Conservation (phyloP, 2,797 vertebrate species). For the Scomberomorus guttatus region DNA sequence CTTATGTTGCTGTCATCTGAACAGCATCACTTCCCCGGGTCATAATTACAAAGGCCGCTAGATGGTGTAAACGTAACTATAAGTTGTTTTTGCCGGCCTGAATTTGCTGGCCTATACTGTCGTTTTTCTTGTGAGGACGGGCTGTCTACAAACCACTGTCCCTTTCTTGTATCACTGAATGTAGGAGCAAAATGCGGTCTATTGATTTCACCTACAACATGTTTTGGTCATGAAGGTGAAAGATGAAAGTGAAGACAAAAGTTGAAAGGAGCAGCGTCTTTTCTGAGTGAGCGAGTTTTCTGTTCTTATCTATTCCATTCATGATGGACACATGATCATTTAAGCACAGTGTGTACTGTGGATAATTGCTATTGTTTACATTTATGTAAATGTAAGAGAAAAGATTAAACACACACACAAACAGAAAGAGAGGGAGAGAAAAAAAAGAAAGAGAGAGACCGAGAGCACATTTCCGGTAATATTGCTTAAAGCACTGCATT, state of each 20-base stretch:
- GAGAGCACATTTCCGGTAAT: conserved; percentile 26
- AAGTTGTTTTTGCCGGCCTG: too few species aligned
- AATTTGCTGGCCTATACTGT: too few species aligned
- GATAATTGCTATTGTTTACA: background rate
- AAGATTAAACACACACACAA: background rate
- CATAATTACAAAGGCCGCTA: too few species aligned
- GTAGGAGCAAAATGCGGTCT: background rate
- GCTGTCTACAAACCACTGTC: background rate
- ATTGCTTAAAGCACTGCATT: conserved; percentile 60
- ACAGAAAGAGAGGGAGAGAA: conserved; percentile 2
- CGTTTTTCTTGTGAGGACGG: too few species aligned
- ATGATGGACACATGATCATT: conserved; percentile 1
- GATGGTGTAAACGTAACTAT: too few species aligned
- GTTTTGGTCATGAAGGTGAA: background rate
- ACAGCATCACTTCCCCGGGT: too few species aligned
- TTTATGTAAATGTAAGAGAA: conserved; percentile 10
- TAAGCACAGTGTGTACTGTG: conserved; percentile 9
- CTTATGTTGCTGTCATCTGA: too few species aligned
- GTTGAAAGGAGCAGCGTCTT: background rate
- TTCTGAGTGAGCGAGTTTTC: background rate
- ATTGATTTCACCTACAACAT: background rate
- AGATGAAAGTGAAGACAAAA: background rate
- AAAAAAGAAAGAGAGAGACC: conserved; percentile 1
- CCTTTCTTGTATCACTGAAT: background rate
- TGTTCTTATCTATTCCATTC: background rate